Evolutionary conservation across 2,888 invertebrate genomes (phyloP), one percentile per base, ranked within the genome.

Genomic region (Nebria salina): DNA sequence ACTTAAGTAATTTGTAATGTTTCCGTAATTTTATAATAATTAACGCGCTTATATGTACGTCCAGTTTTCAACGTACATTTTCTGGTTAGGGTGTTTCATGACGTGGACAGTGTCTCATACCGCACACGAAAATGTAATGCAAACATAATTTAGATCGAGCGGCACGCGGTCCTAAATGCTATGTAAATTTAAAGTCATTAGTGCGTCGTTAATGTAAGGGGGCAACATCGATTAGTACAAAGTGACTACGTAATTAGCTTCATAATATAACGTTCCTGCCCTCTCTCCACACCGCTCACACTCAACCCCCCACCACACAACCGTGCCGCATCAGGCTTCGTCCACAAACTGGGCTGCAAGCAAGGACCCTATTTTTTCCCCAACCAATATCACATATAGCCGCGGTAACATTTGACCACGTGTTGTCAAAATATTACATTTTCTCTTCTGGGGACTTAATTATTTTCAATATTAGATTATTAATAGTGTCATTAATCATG

Each of bases 241-340:
- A 89, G 89, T 89, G 89, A 89, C 89, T 89, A 88, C 88, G 89
- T 89, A 89, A 89, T 89, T 89, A 89, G 89, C 89, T 89, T 88
- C 88, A 88, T 87, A 89, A 76, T 80, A 80, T 76, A 81, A 81
- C 54, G 54, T 54, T 54, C 54, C 54, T 54, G 7, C 54, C 8
- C 13, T 54, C 54, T 8, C 54, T 54, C 11, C 54, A 54, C 11
- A 11, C 54, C 54, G 54, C 11, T 54, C 13, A 8, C 54, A 8
- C 11, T 54, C 13, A 13, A 2, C 84, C 84, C 85, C 84, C 82
- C 82, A 78, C 82, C 80, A 4, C 77, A 25, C 72, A 72, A n/a
- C 66, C 34, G 2, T 25, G 42, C 65, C 54, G 20, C 72, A 73
- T 42, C 75, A 79, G 81, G 54, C 70, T 66, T 77, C 82, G 34